phyloP scores from a whole-genome alignment of 2,113 vertebrate species.

The Pseudois nayaur region DNA sequence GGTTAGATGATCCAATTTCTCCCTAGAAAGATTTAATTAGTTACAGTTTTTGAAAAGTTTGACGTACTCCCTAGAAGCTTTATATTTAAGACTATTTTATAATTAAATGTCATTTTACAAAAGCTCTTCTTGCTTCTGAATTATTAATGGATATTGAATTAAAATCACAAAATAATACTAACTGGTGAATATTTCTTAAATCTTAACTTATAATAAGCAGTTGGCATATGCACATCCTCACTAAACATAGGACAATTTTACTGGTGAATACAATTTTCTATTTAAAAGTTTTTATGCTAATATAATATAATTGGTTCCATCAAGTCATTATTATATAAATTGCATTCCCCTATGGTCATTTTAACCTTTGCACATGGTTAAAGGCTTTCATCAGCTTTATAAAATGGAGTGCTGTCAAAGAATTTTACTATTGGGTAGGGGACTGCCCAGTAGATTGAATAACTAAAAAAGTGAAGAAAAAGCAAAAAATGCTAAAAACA shows the following conservation, averaged over 20 bases:
- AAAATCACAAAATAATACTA: constrained; percentile 68
- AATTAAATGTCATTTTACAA: constrained; percentile 69
- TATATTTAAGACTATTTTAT: constrained; percentile 65
- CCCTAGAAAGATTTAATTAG: constrained; percentile 60
- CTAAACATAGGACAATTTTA: constrained; percentile 62
- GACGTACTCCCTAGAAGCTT: constrained; percentile 49
- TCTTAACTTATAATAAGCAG: constrained; percentile 60
- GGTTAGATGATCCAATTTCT: constrained; percentile 48
- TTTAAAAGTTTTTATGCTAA: constrained; percentile 65
- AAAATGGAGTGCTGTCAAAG: constrained; percentile 31
- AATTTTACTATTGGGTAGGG: background rate
- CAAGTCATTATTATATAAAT: constrained; percentile 67
- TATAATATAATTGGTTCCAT: constrained; percentile 67
- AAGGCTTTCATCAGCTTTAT: constrained; percentile 43
- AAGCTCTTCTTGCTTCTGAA: constrained; percentile 61
- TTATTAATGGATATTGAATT: constrained; percentile 70
- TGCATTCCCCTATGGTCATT: constrained; percentile 55
- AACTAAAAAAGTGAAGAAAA: background rate
- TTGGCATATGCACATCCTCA: constrained; percentile 55
- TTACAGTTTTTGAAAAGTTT: constrained; percentile 56
- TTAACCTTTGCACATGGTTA: constrained; percentile 50
- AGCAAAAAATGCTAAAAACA: background rate
- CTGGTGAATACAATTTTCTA: constrained; percentile 52
- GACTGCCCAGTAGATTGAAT: background rate
- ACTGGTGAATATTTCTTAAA: constrained; percentile 58